Evolutionary conservation across 1,140 invertebrate species (phyloP).

Genomic region (Ericerus pela): DNA sequence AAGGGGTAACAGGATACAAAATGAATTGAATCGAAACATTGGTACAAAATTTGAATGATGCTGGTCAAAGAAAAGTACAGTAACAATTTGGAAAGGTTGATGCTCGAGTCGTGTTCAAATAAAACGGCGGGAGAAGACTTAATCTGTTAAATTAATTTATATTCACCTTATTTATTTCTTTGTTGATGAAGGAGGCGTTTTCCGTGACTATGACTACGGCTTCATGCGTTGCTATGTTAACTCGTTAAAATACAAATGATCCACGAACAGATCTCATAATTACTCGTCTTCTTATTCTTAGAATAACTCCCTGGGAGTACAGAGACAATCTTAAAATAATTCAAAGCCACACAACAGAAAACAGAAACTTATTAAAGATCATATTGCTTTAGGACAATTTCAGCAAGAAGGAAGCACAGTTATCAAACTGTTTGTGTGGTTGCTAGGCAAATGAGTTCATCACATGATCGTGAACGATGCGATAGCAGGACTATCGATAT

Average conservation of each 20-base stretch:
- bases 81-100: no score
- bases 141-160: conserved; percentile 11
- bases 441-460: conserved; percentile 9
- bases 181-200: conserved; percentile 17
- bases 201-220: conserved; percentile 19
- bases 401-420: no score
- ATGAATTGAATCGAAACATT: no score
- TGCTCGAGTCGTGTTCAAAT: no score
- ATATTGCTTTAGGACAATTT: not conserved
- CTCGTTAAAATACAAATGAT: not conserved
- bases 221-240: conserved; percentile 14
- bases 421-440: conserved; percentile 10
- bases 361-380: not conserved
- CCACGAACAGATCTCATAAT: conserved; percentile 3
- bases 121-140: no score
- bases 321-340: no score
- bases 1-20: no score
- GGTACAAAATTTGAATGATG: no score
- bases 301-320: not conserved
- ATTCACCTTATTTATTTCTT: conserved; percentile 18
- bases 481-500: no score
- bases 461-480: no score
- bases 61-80: no score
- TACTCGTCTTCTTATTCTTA: not conserved
- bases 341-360: conserved; percentile 4